Evolutionary conservation across 1,140 invertebrate species (phyloP).

Genomic region (Drosophila truncata): DNA sequence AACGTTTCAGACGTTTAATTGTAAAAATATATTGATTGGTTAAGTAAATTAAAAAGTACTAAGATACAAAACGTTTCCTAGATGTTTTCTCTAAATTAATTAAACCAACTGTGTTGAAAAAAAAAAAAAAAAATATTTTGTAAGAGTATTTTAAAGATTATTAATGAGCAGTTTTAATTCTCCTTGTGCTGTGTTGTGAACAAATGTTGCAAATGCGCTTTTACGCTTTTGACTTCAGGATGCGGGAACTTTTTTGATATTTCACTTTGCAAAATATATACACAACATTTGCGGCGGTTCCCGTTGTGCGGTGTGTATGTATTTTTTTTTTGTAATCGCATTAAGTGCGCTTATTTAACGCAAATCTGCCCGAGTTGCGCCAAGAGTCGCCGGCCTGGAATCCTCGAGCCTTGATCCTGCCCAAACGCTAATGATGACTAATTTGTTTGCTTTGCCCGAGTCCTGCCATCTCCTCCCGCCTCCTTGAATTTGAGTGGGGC

Average conservation of each 20-base stretch:
- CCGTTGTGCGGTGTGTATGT: conserved; percentile 31
- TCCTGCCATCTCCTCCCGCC: conserved; percentile 9
- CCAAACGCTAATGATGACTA: conserved; percentile 80
- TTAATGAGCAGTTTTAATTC: not conserved
- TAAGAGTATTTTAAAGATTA: not conserved
- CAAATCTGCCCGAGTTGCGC: conserved; percentile 69
- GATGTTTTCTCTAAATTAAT: not conserved
- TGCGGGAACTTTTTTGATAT: conserved; percentile 63
- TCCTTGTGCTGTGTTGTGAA: conserved; percentile 18
- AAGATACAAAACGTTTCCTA: no score
- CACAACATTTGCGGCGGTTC: conserved; percentile 22
- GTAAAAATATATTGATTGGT: no score
- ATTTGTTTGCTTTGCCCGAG: conserved; percentile 77
- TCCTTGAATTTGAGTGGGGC: conserved; percentile 46
- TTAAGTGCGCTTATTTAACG: conserved; percentile 85
- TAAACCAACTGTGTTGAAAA: no score
- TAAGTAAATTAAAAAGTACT: no score
- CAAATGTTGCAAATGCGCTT: conserved; percentile 83
- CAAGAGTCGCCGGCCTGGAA: conserved; percentile 21
- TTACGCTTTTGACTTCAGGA: conserved; percentile 77
- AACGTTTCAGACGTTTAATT: no score
- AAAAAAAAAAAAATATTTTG: not conserved
- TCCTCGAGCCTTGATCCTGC: conserved; percentile 44
- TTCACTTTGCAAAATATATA: conserved; percentile 43
- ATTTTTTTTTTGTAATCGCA: conserved; percentile 79